Conservation (phyloP, 2,113 vertebrate genomes). For the Protobothrops mucrosquamatus region DNA sequence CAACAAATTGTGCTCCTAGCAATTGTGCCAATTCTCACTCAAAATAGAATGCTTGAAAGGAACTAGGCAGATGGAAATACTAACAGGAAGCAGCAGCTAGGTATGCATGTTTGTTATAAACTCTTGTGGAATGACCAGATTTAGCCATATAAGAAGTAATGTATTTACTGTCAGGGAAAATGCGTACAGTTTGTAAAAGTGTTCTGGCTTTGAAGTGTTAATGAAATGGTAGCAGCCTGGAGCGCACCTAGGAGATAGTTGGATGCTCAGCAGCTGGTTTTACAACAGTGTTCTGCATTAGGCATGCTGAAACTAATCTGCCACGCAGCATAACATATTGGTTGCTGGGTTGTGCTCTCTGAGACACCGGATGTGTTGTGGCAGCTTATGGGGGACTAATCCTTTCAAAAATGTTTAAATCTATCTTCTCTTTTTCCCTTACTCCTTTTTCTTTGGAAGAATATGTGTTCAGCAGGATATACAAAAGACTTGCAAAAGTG, state of each 20-base stretch:
- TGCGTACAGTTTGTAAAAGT: neutral
- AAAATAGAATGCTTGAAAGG: constrained; percentile 23
- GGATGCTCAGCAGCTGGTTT: constrained; percentile 49
- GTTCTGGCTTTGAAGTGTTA: constrained; percentile 48
- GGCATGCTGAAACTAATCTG: constrained; percentile 12
- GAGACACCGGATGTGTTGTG: constrained; percentile 28
- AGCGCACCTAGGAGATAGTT: constrained; percentile 39
- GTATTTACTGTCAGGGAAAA: neutral
- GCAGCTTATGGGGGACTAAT: constrained; percentile 9
- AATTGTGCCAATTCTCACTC: constrained; percentile 16
- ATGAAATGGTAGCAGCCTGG: constrained; percentile 47
- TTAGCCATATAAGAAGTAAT: neutral
- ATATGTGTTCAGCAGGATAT: neutral
- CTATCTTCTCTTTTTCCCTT: neutral
- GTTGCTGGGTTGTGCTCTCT: constrained; percentile 29
- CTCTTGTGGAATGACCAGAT: constrained; percentile 46
- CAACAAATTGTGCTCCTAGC: constrained; percentile 46
- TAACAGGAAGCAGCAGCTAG: constrained; percentile 34
- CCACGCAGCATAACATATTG: constrained; percentile 32
- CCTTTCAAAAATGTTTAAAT: constrained; percentile 18
- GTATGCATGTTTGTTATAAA: constrained; percentile 16
- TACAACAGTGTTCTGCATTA: constrained; percentile 19
- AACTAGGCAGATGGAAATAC: constrained; percentile 24
- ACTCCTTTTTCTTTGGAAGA: neutral
- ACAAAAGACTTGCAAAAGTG: neutral